phyloP scores from a whole-genome alignment of 2,888 invertebrate species.

The Entomobrya multifasciata region DNA sequence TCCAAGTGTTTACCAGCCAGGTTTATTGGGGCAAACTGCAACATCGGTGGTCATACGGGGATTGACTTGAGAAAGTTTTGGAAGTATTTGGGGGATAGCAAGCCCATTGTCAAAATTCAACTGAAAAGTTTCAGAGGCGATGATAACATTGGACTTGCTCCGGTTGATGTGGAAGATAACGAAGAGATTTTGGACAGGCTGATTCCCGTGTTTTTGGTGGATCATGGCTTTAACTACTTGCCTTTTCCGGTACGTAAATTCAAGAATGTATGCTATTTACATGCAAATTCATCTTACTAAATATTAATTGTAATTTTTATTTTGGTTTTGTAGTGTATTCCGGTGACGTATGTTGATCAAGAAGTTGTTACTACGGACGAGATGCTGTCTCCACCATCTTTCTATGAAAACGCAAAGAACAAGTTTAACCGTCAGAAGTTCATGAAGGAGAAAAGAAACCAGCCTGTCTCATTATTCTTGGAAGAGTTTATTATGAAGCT shows the following conservation, averaged over 20 bases:
- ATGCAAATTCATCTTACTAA: too few species aligned
- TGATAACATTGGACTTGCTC: not conserved
- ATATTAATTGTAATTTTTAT: too few species aligned
- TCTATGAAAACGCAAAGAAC: not conserved
- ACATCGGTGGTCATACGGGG: not conserved
- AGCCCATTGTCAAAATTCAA: not conserved
- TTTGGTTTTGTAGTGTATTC: not conserved
- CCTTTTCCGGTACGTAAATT: not conserved
- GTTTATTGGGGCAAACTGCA: slow-evolving; percentile 21
- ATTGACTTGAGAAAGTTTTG: slow-evolving; percentile 19
- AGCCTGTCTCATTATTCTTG: not conserved
- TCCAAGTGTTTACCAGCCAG: slow-evolving; percentile 34
- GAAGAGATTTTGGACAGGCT: not conserved
- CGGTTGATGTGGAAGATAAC: not conserved
- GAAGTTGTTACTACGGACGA: too few species aligned
- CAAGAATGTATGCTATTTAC: too few species aligned
- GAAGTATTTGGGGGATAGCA: not conserved
- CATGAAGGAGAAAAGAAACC: not conserved
- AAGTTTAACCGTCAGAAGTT: not conserved
- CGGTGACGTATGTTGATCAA: not conserved
- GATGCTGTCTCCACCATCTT: too few species aligned
- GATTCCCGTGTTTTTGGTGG: not conserved
- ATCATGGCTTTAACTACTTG: not conserved
- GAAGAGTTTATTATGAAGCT: not conserved
- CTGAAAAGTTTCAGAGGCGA: not conserved